Base-by-base conservation (phyloP, 2,797 vertebrate genomes). In the Oreochromis mossambicus region DNA sequence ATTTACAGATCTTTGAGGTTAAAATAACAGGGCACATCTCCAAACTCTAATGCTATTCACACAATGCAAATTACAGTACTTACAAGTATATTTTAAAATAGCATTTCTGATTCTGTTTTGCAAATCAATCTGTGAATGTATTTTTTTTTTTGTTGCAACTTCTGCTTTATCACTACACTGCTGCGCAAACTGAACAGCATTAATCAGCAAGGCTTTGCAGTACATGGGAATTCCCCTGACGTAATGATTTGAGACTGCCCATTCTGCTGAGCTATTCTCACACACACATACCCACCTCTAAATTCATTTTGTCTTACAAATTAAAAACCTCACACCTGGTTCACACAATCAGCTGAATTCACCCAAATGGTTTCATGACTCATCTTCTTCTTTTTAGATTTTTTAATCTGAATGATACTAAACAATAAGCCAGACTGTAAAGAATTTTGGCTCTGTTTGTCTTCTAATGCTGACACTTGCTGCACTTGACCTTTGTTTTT, bases 181-280 rank as follows among this genome's bases (percentile, higher is more conserved):
- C 7, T 12, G 0, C 2, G 3, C 5, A 7, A 52, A 21, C 5
- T 36, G 19, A 63, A 5, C 8, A 3, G 1, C 7, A 10, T 14
- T 29, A 36, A 54, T 55, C 10, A 36, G 66, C 41, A 68, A n/a
- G 17, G 51, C 41, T 70, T 11, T 26, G 21, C 78, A 3, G 9
- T 15, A 41, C 4, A 11, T 36, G 81, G 85, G 86, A 48, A 82
- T 82, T 87, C 55, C 83, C 84, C 29, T 85, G 48, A 88, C 3
- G 12, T 24, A 82, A 2, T 11, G 6, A 6, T 21, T 12, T 14
- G 24, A 36, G 5, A 21, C 8, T 13, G 2, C 14, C 2, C 10
- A 12, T 2, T 10, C 5, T n/a, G 3, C 7, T 54, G 5, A 5
- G n/a, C 17, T 68, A 3, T 34, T 52, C 58, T 2, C 1, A 52